Evolutionary conservation across 1,140 invertebrate genomes (phyloP), one percentile per base, ranked within the genome.

Genomic region (Drosophila yakuba): DNA sequence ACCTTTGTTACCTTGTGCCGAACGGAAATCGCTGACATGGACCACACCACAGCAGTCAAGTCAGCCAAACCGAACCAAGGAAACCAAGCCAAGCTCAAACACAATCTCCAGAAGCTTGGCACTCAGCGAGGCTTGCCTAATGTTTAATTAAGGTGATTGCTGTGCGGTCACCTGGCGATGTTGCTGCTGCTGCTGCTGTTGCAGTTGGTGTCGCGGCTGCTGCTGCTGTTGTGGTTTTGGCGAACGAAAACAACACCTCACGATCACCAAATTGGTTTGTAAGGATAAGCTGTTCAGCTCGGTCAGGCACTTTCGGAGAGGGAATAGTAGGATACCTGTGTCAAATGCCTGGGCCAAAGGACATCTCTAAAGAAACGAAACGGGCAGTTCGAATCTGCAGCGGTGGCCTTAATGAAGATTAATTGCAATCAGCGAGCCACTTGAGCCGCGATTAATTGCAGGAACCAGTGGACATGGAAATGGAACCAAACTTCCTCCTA

Each of bases 121-220:
- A 82, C 62, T 57, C 79, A 86, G 67, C 72, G 83, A 86, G 76
- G 84, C 84, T 88, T 89, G 84, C 85, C 84, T 89, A 89, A 89
- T 89, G 84, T 89, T 89, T 89, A 89, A 89, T 89, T 89, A 89
- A 89, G 85, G 84, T 89, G 84, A 89, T 89, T 89, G 84, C 85
- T 84, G 84, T 82, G 80, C 83, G 84, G 83, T 83, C 81, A 88
- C 74, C 62, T 71, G 68, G 68, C 85, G 83, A 57, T 78, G 78
- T 72, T 67, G 72, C 68, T 61, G 77, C 35, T 67, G 71, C 47
- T 48, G 63, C 41, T 66, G 47, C n/a, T 61, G 36, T 4, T 41
- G 58, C 10, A 20, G 44, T 8, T 61, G 39, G 8, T 60, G 57
- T 12, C 56, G 50, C 23, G 20, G 25, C 25, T 45, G 77, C 45